Conservation (phyloP, 2,113 vertebrate species). For the Oceanodroma tethys region DNA sequence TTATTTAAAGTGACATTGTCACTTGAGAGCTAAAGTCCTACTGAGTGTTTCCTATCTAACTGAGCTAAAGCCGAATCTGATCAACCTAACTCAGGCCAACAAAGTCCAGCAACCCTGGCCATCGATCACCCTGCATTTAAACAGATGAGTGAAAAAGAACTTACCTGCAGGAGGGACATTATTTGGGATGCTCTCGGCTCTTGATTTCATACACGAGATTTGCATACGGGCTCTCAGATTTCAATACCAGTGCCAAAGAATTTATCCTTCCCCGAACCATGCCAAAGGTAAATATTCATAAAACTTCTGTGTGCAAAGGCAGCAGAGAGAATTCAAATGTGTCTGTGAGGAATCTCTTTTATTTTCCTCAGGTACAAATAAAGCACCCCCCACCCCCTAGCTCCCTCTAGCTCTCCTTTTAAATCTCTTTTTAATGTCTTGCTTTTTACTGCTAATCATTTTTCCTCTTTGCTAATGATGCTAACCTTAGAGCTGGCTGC, state of each 20-base stretch:
- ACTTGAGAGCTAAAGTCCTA: background rate
- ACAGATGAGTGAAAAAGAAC: background rate
- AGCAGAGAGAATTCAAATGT: slow-evolving; percentile 51
- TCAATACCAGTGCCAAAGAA: background rate
- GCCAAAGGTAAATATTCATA: slow-evolving; percentile 58
- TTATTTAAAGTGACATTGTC: background rate
- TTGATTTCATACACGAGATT: background rate
- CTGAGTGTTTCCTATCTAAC: background rate
- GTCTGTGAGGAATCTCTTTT: slow-evolving; percentile 40
- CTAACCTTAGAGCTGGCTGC: slow-evolving; percentile 58
- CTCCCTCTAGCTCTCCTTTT: slow-evolving; percentile 23
- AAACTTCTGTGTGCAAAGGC: slow-evolving; percentile 28
- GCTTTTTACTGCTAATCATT: slow-evolving; percentile 71
- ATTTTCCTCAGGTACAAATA: slow-evolving; percentile 55
- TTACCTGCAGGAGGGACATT: background rate
- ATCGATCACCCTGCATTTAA: background rate
- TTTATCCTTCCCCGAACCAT: slow-evolving; percentile 18
- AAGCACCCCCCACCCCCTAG: slow-evolving; percentile 21
- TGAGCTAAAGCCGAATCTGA: background rate
- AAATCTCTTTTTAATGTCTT: slow-evolving; percentile 58
- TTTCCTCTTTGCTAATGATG: slow-evolving; percentile 53
- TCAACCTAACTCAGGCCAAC: background rate
- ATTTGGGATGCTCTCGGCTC: background rate
- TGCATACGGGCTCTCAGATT: background rate
- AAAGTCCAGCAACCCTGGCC: background rate